Conservation (phyloP, 2,113 vertebrate genomes). For the Heterocephalus glaber region DNA sequence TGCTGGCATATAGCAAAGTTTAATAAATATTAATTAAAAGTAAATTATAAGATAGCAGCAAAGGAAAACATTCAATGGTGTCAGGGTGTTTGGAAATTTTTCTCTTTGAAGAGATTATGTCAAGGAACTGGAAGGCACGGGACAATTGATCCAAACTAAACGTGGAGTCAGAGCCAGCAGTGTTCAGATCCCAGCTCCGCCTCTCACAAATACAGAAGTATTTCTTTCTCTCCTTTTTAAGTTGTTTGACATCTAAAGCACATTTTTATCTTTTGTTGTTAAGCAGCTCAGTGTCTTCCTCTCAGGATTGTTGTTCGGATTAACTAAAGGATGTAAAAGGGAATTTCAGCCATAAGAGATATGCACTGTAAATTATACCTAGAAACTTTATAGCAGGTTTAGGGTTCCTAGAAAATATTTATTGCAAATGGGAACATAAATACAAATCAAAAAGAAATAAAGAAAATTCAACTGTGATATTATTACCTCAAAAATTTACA, state of each 20-base stretch:
- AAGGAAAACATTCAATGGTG: not conserved
- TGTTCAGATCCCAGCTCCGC: not conserved
- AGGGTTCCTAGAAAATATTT: not conserved
- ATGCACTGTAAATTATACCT: not conserved
- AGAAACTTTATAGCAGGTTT: conserved; percentile 38
- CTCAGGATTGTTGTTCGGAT: not conserved
- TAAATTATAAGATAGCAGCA: not conserved
- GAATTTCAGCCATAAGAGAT: not conserved
- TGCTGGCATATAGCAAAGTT: not conserved
- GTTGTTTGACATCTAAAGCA: not conserved
- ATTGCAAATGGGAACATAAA: not conserved
- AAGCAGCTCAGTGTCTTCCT: not conserved
- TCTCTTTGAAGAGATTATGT: not conserved
- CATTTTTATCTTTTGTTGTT: not conserved
- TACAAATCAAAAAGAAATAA: conserved; percentile 56
- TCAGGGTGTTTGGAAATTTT: not conserved
- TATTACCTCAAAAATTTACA: not conserved
- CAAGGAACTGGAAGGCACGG: not conserved
- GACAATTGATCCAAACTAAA: not conserved
- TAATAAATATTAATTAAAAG: conserved; percentile 12
- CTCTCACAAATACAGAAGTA: not conserved
- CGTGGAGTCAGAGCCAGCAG: not conserved
- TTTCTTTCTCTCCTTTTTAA: not conserved
- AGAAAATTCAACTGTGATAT: conserved; percentile 29
- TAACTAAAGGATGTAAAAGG: not conserved